Evolutionary conservation across 2,797 vertebrate genomes (phyloP).

Genomic region (Hydrophis major): DNA sequence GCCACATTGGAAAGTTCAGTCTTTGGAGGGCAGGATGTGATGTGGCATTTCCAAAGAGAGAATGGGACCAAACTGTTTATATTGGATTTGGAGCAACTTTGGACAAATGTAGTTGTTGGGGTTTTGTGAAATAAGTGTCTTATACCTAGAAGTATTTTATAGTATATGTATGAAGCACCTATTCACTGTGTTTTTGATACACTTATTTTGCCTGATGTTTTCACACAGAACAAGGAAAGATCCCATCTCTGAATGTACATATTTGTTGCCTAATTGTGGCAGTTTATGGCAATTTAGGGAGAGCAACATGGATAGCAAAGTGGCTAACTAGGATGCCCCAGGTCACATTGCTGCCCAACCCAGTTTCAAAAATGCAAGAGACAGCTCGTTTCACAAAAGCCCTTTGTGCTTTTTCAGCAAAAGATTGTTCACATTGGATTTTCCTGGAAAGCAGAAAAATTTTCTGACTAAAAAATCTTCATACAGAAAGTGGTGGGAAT

Average conservation of each 20-base stretch:
- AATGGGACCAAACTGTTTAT: neutral
- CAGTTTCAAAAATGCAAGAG: neutral
- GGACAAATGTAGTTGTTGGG: neutral
- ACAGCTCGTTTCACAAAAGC: neutral
- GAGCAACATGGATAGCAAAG: neutral
- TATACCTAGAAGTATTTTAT: neutral
- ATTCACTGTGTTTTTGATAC: neutral
- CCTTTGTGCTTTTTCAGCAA: neutral
- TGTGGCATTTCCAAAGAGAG: neutral
- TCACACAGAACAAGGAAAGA: neutral
- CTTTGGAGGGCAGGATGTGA: neutral
- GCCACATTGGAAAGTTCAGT: neutral
- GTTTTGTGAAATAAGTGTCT: neutral
- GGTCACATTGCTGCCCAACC: neutral
- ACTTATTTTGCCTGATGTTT: neutral
- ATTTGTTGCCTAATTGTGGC: neutral
- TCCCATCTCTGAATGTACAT: neutral
- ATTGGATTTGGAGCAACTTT: neutral
- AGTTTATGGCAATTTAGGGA: neutral
- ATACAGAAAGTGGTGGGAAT: neutral
- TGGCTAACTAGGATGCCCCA: neutral
- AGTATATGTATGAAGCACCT: neutral
- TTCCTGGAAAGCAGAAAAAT: neutral
- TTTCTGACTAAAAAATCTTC: neutral
- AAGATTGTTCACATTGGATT: neutral